These are phyloP conservation scores for Paedocypris micromegethes DNA, from an alignment of 2,797 vertebrate species.

Conservation along the genomic window DNA sequence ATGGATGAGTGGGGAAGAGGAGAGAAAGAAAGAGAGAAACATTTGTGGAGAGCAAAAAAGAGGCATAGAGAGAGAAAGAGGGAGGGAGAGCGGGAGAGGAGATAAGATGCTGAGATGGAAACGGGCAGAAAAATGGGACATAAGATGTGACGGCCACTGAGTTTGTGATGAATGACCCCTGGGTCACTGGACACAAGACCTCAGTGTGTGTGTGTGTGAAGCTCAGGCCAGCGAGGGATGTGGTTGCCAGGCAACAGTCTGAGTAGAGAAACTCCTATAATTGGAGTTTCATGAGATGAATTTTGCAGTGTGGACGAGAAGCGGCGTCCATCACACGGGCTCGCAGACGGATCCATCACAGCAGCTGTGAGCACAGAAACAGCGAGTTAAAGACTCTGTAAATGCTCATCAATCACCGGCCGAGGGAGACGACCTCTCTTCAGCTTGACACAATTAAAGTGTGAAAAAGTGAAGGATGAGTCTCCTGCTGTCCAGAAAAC, in stretches of 20 bases:
- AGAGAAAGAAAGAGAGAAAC: too few relatives aligned
- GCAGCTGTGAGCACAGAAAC: constrained; percentile 22
- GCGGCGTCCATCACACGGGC: constrained; percentile 57
- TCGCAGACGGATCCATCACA: constrained; percentile 43
- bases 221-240: constrained; percentile 51
- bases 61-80: neutral
- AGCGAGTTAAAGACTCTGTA: constrained; percentile 17
- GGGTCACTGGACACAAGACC: constrained; percentile 50
- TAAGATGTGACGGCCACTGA: constrained; percentile 50
- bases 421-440: too few relatives aligned
- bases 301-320: constrained; percentile 57
- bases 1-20: constrained; percentile 6
- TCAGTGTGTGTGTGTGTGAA: constrained; percentile 32
- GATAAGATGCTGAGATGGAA: constrained; percentile 47
- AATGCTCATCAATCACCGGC: neutral
- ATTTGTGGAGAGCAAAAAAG: too few relatives aligned
- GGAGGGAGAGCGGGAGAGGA: constrained; percentile 15
- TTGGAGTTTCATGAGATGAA: constrained; percentile 70
- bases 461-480: too few relatives aligned
- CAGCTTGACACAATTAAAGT: too few relatives aligned
- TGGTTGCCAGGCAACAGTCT: constrained; percentile 71
- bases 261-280: constrained; percentile 66
- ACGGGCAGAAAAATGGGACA: constrained; percentile 56
- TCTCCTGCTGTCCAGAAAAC: too few relatives aligned
- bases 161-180: constrained; percentile 60